Base-by-base conservation (phyloP, 53 echinoderm and acorn worm species). In the Zoroaster sp. region DNA sequence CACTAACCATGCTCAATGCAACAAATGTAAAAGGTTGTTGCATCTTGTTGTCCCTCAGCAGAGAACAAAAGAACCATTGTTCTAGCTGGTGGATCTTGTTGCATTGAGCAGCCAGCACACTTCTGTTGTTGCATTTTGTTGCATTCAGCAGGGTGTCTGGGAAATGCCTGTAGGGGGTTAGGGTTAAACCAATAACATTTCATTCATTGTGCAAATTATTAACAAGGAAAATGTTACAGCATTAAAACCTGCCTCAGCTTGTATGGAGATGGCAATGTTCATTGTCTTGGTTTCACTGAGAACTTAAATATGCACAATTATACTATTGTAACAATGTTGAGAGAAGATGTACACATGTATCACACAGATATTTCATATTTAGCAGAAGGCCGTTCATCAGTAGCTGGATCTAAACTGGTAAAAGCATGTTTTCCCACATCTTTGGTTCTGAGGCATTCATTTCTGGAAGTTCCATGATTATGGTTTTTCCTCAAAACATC, bases 401-500 rank as follows among this genome's bases (percentile, higher is more conserved):
- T 17, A 38, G 36, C 31, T 59, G 28, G 42, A 39, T 54, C 65
- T 17, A 63, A 65, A 79, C 54, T 79, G 20, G 42, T 42, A 59
- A 25, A 59, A 25, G 28, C 63, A 59, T 59, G 21, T 59, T 59
- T 59, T 21, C 28, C 63, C 11, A 25, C 23, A 28, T 59, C 63
- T 59, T 59, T 59, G 63, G 28, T 59, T 59, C 63, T 59, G 28
- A 28, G 63, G 28, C 21, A 59, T 59, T 59, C 63, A 59, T 28
- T 59, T 59, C 63, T 59, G 21, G 63, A 59, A 12, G 46, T 18
- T 42, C 72, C 72, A 49, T 35, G 32, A 47, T 68, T 36, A 20
- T 49, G 88, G 11, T 45, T 77, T 66, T 68, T 88, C 42, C 67
- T 66, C 37, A 77, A n/a, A 54, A 76, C 89, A 49, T 94, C 93